Conservation (phyloP, 2,888 invertebrate species). For the Rhingia rostrata region DNA sequence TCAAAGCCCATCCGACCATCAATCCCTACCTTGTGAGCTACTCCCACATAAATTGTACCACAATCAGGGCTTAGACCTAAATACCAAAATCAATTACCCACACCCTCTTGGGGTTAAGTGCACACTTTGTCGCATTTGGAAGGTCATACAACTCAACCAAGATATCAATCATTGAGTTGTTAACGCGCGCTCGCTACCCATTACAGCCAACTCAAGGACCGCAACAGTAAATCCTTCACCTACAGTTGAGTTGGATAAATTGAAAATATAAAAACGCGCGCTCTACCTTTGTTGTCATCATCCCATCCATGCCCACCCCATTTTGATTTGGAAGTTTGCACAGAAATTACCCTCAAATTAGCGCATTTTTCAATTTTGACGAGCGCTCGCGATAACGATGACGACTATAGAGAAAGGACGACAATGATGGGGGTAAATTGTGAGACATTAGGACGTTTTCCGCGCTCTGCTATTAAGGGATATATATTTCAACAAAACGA, state of each 20-base stretch:
- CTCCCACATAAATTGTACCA: conserved; percentile 47
- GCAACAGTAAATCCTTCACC: conserved; percentile 56
- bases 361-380: conserved; percentile 71
- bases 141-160: conserved; percentile 48
- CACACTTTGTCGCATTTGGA: conserved; percentile 20
- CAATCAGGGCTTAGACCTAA: conserved; percentile 68
- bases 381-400: conserved; percentile 22
- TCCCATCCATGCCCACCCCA: background rate
- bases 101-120: conserved; percentile 28
- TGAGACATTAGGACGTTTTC: conserved; percentile 50
- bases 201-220: conserved; percentile 30
- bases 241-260: conserved; percentile 29
- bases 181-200: conserved; percentile 61
- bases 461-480: conserved; percentile 41
- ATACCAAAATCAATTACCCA: conserved; percentile 73
- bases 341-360: conserved; percentile 69
- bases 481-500: conserved; percentile 21
- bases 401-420: conserved; percentile 6
- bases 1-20: conserved; percentile 49
- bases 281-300: background rate
- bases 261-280: background rate
- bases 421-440: conserved; percentile 45
- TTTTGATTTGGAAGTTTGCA: conserved; percentile 56
- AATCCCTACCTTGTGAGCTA: conserved; percentile 51
- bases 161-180: conserved; percentile 70